Conservation (phyloP, 2,113 vertebrate genomes). For the Grammomys surdaster region DNA sequence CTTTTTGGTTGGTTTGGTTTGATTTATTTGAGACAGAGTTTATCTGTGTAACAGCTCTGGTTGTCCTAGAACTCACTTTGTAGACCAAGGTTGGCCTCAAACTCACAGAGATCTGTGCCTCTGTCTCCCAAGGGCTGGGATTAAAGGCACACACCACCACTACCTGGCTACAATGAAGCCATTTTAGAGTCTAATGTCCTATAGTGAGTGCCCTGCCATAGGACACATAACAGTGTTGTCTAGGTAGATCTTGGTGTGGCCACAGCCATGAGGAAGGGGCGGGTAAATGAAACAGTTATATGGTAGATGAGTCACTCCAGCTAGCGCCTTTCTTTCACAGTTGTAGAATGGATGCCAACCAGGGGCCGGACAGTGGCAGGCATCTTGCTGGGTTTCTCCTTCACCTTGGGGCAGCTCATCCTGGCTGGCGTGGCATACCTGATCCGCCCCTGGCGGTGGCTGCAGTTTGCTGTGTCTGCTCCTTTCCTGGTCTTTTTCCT, state of each 20-base stretch:
- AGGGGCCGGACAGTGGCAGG: slow-evolving; percentile 69
- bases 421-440: slow-evolving; percentile 78
- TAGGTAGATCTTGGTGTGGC: neutral
- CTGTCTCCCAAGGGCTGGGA: no score
- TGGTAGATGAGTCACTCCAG: accelerated
- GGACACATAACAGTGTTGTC: neutral
- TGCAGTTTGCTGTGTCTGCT: slow-evolving; percentile 82
- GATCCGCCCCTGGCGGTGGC: slow-evolving; percentile 81
- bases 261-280: neutral
- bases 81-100: no score
- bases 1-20: no score
- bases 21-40: no score
- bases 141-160: no score
- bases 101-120: no score
- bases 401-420: slow-evolving; percentile 84
- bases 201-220: neutral
- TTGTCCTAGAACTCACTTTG: no score
- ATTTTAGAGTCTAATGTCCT: neutral
- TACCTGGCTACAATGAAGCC: neutral
- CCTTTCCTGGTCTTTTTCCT: slow-evolving; percentile 85
- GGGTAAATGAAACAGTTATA: accelerated
- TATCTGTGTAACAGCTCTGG: no score
- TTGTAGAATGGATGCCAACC: slow-evolving; percentile 85
- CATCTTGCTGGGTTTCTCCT: slow-evolving; percentile 81
- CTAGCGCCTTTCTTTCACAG: slow-evolving; percentile 52